Evolutionary conservation across 2,888 invertebrate species (phyloP).

Genomic region (Suillia variegata): DNA sequence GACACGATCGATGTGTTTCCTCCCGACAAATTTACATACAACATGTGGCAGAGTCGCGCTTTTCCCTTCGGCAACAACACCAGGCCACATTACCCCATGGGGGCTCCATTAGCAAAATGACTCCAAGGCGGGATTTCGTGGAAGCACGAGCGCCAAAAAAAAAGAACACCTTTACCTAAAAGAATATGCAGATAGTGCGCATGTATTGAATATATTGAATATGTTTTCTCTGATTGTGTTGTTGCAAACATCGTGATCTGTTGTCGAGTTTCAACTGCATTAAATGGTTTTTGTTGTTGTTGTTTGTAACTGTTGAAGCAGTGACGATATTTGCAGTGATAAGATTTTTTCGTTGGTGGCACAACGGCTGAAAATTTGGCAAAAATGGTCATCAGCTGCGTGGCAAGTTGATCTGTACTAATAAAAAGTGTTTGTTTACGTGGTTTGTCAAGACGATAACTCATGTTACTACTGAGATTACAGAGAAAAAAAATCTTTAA

Average conservation of each 20-base stretch:
- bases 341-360: not conserved
- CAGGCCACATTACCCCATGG: too few species aligned
- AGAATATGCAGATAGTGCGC: not conserved
- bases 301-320: too few species aligned
- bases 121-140: not conserved
- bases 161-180: too few species aligned
- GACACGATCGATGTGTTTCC: not conserved
- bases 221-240: not conserved
- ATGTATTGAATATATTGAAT: not conserved
- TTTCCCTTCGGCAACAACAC: not conserved
- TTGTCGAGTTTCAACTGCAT: not conserved
- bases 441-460: too few species aligned
- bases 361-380: not conserved
- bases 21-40: constrained; percentile 1
- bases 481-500: too few species aligned
- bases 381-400: too few species aligned
- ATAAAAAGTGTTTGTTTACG: too few species aligned
- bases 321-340: not conserved
- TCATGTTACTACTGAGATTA: too few species aligned
- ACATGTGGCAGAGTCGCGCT: not conserved
- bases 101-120: not conserved
- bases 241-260: not conserved
- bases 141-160: not conserved
- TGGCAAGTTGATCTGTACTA: too few species aligned
- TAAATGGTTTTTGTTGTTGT: not conserved